Evolutionary conservation across 2,888 invertebrate species (phyloP).

Genomic region (Pterobdella sp.): DNA sequence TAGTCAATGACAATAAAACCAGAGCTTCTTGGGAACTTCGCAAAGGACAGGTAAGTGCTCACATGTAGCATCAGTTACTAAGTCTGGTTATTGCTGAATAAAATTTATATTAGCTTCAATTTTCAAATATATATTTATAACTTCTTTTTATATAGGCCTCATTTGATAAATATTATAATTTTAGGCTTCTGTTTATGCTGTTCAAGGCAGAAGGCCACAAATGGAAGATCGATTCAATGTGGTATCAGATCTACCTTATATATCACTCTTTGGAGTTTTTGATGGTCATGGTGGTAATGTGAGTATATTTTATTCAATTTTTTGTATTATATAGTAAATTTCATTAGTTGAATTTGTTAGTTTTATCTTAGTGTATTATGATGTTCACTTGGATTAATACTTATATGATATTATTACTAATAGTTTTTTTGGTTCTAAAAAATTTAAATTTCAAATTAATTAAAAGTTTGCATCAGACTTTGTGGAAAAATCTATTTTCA

Average conservation of each 20-base stretch:
- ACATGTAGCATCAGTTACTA: background rate
- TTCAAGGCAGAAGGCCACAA: conserved; percentile 77
- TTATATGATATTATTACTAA: too few relatives aligned
- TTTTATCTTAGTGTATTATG: background rate
- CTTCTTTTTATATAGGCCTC: too few relatives aligned
- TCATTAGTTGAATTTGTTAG: background rate
- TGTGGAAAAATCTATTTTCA: conserved; percentile 76
- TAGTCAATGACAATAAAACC: conserved; percentile 31
- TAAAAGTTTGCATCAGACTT: conserved; percentile 77
- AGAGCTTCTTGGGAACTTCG: conserved; percentile 64
- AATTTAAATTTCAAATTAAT: too few relatives aligned
- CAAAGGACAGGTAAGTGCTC: conserved; percentile 60
- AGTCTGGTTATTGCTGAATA: background rate
- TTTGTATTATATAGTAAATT: background rate
- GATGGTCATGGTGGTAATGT: conserved; percentile 79
- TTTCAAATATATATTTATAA: background rate
- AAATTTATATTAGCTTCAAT: background rate
- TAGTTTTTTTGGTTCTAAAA: too few relatives aligned
- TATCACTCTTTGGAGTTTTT: conserved; percentile 81
- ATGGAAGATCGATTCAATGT: conserved; percentile 93
- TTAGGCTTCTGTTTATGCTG: conserved; percentile 65
- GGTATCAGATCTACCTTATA: conserved; percentile 72
- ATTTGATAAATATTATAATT: too few relatives aligned
- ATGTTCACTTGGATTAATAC: background rate
- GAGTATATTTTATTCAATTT: background rate